A percentile compares a stretch with the other conserved stretches of the same genome.
phyloP scores from a whole-genome alignment of 1,140 invertebrate species.

The Sycophila sp. region DNA sequence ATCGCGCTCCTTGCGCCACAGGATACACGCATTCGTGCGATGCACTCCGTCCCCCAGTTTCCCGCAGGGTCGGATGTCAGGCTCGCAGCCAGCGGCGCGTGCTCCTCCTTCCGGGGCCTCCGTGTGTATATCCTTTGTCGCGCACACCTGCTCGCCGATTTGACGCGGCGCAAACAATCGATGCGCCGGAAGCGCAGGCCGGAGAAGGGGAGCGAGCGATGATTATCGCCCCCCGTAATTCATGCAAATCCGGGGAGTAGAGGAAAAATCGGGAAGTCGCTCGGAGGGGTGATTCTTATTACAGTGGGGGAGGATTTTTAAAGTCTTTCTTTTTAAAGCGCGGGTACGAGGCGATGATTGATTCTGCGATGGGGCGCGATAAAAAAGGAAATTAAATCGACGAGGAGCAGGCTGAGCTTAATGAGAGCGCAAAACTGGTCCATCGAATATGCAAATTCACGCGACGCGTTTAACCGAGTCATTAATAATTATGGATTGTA shows the following conservation, averaged over 20 bases:
- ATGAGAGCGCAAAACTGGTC: too few species aligned
- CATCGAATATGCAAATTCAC: too few species aligned
- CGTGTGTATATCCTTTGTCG: conserved; percentile 2
- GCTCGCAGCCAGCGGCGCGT: not conserved
- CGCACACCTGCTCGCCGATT: conserved; percentile 5
- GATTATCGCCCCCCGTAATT: conserved; percentile 20
- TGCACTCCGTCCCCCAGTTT: not conserved
- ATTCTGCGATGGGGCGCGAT: not conserved
- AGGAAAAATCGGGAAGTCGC: not conserved
- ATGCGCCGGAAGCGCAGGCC: not conserved
- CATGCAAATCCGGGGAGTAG: conserved; percentile 11
- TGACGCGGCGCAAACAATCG: not conserved
- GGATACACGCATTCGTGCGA: not conserved
- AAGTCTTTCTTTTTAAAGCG: not conserved
- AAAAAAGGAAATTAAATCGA: not conserved
- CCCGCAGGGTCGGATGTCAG: not conserved
- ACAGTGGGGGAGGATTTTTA: not conserved
- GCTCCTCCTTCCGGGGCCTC: not conserved
- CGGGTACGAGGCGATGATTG: not conserved
- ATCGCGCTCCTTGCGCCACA: not conserved
- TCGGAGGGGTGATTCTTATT: not conserved
- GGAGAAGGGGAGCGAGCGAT: not conserved
- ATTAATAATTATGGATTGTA: too few species aligned
- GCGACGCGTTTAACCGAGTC: too few species aligned
- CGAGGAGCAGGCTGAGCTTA: too few species aligned